Evolutionary conservation across 2,797 vertebrate species (phyloP), one percentile per base, ranked within the genome.

Genomic region (Columba guinea): DNA sequence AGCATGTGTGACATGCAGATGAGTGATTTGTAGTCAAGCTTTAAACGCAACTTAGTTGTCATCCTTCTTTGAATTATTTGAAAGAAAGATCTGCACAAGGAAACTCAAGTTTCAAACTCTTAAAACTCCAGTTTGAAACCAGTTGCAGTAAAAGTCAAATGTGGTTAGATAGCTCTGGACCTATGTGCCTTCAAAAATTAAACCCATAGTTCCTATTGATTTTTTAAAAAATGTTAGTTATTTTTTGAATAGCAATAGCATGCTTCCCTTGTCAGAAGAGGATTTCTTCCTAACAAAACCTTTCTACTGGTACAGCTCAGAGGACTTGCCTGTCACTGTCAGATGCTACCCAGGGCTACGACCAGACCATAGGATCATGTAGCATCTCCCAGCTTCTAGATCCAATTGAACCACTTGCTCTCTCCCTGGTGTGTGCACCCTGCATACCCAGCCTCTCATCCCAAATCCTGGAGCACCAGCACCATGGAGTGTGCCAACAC

Each of bases 381-480:
- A 81, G 49, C 58, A 75, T 21, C 65, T 59, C 39, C 15, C 26
- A 44, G 5, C 9, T 86, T 49, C 53, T 30, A 39, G n/a, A 52
- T 10, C 44, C 46, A 49, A 46, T 9, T 13, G 58, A 86, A 26
- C 4, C 16, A 10, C 24, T 55, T 70, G 52, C 8, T 48, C 14
- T 51, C 10, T 48, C 51, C 32, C 35, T 75, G 53, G 14, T 1
- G 0, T 2, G 3, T 2, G 0, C 26, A 27, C 30, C 44, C 44
- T 59, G 15, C 15, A 6, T 3, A 52, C 2, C 49, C 41, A 48
- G 15, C 26, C 46, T 59, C 1, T 0, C 10, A 76, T 35, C 55
- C 68, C 44, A 92, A 67, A 67, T 55, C 28, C 28, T 41, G 16
- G 2, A 37, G 34, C 23, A 69, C 28, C 34, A 85, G 51, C 28